These are phyloP conservation scores for Pseudochromis fuscus DNA, from an alignment of 2,797 vertebrate species.

Conservation along the genomic window DNA sequence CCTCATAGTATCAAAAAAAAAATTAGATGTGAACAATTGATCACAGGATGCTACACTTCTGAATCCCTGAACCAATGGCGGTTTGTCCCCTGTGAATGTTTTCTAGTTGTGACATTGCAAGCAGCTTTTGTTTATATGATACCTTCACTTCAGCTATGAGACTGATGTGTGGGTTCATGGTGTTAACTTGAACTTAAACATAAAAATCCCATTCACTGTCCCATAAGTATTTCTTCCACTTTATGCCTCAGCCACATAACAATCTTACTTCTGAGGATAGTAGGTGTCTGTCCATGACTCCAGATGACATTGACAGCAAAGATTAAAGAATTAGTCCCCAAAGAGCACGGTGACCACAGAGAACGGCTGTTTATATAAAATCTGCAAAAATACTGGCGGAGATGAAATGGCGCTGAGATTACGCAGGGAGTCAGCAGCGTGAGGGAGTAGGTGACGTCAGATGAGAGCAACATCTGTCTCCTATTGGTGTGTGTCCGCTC, in stretches of 20 bases:
- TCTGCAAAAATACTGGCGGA: constrained; percentile 35
- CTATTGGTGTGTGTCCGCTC: constrained; percentile 63
- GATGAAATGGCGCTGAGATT: constrained; percentile 57
- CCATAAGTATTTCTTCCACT: constrained; percentile 6
- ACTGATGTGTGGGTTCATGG: not conserved
- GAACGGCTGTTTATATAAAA: constrained; percentile 52
- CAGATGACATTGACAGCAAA: constrained; percentile 42
- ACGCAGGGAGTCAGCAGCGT: constrained; percentile 41
- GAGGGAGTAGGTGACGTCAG: constrained; percentile 64
- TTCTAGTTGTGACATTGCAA: no score
- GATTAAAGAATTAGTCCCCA: constrained; percentile 44
- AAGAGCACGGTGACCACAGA: constrained; percentile 37
- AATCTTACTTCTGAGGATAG: constrained; percentile 15
- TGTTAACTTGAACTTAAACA: not conserved
- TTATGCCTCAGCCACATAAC: constrained; percentile 11
- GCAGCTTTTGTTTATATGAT: constrained; percentile 4
- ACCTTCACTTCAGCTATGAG: constrained; percentile 13
- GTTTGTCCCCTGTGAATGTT: no score
- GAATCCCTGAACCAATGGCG: no score
- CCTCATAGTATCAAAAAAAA: no score
- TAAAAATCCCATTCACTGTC: constrained; percentile 1
- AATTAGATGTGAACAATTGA: no score
- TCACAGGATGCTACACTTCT: no score
- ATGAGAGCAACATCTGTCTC: constrained; percentile 77
- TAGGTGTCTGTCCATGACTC: constrained; percentile 46